Base-by-base conservation (phyloP, 2,113 vertebrate genomes). In the Philantomba maxwellii region DNA sequence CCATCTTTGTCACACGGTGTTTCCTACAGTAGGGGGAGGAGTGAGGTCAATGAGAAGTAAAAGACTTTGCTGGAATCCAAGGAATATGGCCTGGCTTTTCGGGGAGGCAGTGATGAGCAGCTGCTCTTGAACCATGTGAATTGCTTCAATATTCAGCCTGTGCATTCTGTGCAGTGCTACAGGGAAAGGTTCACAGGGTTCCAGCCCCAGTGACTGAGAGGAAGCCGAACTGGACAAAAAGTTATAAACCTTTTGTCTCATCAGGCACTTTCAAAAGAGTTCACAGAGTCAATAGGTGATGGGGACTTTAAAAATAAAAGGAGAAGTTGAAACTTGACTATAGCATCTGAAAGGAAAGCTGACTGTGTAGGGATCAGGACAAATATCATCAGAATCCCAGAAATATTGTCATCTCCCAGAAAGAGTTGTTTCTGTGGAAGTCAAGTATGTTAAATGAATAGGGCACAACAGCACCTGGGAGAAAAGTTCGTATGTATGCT, bases 271-370 rank as follows among this genome's bases (percentile, higher is more conserved):
- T 95, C 60, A 88, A 93, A 93, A 95, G 82, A 86, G 6, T 7
- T 83, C 95, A 77, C 75, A 92, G 91, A 96, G 91, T 94, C 96
- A 88, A 53, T 93, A 87, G 83, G 91, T 97, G 94, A 96, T 87
- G 57, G 45, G 39, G 73, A 62, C 87, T 81, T 96, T 98, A 98
- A 98, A 96, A 95, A 73, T 92, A 91, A 97, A 93, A 57, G 73
- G 75, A 87, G 81, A 98, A 97, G 95, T 93, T 85, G 55, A 45
- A 60, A 49, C 78, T 97, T 96, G 91, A 64, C 75, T 95, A 80
- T 17, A 87, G 58, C 78, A 94, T 97, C 94, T 95, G 78, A 93
- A 91, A 96, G 81, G 95, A 94, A 96, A 95, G 95, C 83, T 60
- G 87, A 92, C 11, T 6, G 81, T 4, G 78, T 87, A 95, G 57